Conservation (phyloP, 2,113 vertebrate species). For the Oreochromis niloticus region DNA sequence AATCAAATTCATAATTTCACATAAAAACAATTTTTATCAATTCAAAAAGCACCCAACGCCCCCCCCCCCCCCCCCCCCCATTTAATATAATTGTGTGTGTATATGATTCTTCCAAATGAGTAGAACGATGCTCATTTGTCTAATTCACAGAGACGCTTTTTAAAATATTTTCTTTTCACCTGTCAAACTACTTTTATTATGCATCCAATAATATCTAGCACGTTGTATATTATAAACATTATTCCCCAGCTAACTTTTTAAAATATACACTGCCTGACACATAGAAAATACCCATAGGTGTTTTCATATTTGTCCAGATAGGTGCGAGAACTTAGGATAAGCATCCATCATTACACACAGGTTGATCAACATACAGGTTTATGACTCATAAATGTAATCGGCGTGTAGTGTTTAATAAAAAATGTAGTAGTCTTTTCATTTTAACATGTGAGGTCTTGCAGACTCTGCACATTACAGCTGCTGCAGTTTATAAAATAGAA, state of each 20-base stretch:
- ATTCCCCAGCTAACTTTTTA: neutral
- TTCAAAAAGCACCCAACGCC: neutral
- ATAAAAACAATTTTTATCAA: neutral
- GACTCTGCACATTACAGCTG: neutral
- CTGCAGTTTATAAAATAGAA: neutral
- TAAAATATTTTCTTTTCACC: neutral
- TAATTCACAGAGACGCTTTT: neutral
- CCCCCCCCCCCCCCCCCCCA: no score
- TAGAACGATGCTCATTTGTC: neutral
- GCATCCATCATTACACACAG: neutral
- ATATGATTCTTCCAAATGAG: no score
- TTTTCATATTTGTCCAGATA: conserved; percentile 46
- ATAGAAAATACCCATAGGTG: conserved; percentile 28
- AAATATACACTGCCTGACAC: conserved; percentile 2
- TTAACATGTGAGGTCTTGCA: neutral
- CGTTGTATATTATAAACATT: neutral
- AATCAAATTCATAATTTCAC: neutral
- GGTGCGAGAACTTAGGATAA: neutral
- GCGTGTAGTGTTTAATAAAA: neutral
- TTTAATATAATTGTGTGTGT: neutral
- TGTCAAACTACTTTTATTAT: neutral
- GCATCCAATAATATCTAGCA: neutral
- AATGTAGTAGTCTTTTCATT: neutral
- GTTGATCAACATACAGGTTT: neutral
- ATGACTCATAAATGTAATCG: conserved; percentile 6